Percentiles rank a stretch among this genome's conserved stretches.
phyloP scores from a whole-genome alignment of 1,140 invertebrate species.

The Anastatus disparis region DNA sequence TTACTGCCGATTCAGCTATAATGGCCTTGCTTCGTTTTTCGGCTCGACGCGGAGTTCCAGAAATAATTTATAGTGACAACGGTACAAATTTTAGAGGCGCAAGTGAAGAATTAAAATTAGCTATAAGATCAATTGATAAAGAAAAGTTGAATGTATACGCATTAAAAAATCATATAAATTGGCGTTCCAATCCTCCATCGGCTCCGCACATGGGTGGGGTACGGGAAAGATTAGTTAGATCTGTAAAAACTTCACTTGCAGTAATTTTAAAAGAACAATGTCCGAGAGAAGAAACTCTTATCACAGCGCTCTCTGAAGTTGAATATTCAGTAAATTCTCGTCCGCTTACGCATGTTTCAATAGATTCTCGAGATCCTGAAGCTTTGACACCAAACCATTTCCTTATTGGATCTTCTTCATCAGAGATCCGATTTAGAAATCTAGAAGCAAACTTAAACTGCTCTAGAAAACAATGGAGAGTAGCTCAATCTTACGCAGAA shows the following conservation, averaged over 20 bases:
- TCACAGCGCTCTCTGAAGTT: neutral
- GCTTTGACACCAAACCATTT: constrained; percentile 51
- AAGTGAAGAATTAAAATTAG: neutral
- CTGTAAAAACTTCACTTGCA: neutral
- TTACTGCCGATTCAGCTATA: constrained; percentile 44
- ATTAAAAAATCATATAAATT: constrained; percentile 31
- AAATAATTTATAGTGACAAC: constrained; percentile 19
- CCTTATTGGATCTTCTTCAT: constrained; percentile 42
- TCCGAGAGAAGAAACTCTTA: neutral
- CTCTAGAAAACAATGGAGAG: constrained; percentile 11
- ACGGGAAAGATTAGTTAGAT: constrained; percentile 36
- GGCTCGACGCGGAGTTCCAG: neutral
- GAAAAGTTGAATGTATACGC: neutral
- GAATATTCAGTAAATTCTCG: constrained; percentile 6
- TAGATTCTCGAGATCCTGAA: constrained; percentile 34
- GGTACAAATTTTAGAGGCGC: constrained; percentile 5
- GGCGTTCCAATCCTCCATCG: constrained; percentile 48
- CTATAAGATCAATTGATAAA: neutral
- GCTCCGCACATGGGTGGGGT: constrained; percentile 50
- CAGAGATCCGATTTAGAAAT: neutral
- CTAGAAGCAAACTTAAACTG: neutral
- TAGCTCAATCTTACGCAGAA: constrained; percentile 26
- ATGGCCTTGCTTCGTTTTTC: neutral
- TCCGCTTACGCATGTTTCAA: constrained; percentile 29
- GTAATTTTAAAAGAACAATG: neutral